These are phyloP conservation scores for Bothrops alternatus DNA, from an alignment of 2,797 vertebrate species.

Conservation along the genomic window DNA sequence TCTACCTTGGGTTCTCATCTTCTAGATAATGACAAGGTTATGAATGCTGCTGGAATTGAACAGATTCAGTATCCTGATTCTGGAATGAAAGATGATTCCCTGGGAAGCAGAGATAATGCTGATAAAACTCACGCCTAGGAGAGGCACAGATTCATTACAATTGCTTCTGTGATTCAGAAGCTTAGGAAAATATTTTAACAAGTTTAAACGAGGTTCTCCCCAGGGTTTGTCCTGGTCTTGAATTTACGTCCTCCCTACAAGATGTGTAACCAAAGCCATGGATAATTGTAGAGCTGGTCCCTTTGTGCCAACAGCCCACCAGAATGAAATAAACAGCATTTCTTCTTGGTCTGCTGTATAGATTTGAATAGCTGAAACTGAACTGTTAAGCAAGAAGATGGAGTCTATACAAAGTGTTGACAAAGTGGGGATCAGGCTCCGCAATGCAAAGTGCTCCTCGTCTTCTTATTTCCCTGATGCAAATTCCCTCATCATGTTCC, in stretches of 20 bases:
- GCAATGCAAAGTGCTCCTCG: background rate
- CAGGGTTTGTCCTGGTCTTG: background rate
- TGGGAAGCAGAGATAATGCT: slow-evolving; percentile 54
- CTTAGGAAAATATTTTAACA: slow-evolving; percentile 44
- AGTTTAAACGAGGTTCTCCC: slow-evolving; percentile 47
- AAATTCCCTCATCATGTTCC: too few relatives aligned
- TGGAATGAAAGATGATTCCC: slow-evolving; percentile 46
- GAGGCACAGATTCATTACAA: slow-evolving; percentile 44
- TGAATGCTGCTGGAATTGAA: slow-evolving; percentile 54
- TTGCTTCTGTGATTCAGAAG: slow-evolving; percentile 51
- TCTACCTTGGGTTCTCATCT: slow-evolving; percentile 45
- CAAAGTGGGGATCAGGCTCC: background rate
- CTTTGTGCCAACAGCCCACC: background rate
- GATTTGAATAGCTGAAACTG: background rate
- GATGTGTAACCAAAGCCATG: background rate
- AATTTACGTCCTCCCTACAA: slow-evolving; percentile 27
- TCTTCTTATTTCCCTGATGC: background rate
- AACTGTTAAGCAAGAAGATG: background rate
- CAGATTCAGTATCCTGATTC: slow-evolving; percentile 44
- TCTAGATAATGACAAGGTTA: slow-evolving; percentile 52
- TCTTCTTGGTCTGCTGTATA: background rate
- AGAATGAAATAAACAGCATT: background rate
- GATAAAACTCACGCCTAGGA: slow-evolving; percentile 46
- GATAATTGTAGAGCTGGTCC: background rate
- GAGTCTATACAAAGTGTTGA: background rate